A percentile compares a stretch with the other conserved stretches of the same genome.
Evolutionary conservation across 2,888 invertebrate genomes (phyloP).

Genomic region (Caenorhabditis plicata): DNA sequence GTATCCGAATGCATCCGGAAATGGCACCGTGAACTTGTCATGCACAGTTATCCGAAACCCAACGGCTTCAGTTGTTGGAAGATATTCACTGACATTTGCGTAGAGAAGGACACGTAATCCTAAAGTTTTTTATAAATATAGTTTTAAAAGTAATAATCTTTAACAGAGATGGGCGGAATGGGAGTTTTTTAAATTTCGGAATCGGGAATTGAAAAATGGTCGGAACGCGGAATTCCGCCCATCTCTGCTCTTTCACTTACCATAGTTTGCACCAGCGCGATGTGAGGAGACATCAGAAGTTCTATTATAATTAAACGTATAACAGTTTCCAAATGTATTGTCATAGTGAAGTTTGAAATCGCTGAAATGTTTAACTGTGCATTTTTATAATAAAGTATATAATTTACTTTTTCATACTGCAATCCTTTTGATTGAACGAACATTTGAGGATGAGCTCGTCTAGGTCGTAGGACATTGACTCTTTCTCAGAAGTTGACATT

Average conservation of each 20-base stretch:
- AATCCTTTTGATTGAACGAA: constrained; percentile 65
- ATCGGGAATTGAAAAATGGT: background rate
- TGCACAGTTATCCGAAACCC: constrained; percentile 64
- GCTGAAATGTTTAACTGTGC: constrained; percentile 17
- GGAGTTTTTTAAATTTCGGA: too few relatives aligned
- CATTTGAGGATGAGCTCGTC: constrained; percentile 64
- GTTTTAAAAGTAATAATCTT: background rate
- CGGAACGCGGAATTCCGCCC: too few relatives aligned
- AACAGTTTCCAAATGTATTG: constrained; percentile 64
- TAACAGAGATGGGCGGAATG: background rate
- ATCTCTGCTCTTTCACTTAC: too few relatives aligned
- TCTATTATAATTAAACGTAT: constrained; percentile 63
- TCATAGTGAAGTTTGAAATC: constrained; percentile 63
- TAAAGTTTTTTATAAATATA: constrained; percentile 9
- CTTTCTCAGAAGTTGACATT: constrained; percentile 48
- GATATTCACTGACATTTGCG: constrained; percentile 62
- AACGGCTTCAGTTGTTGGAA: constrained; percentile 64
- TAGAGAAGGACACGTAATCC: constrained; percentile 63
- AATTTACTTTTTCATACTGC: constrained; percentile 57
- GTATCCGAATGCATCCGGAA: constrained; percentile 65
- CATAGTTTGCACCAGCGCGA: constrained; percentile 64
- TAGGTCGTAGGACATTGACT: constrained; percentile 55
- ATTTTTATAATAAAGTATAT: background rate
- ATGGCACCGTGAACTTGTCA: constrained; percentile 64
- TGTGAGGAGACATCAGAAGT: constrained; percentile 56